Base-by-base conservation (phyloP, 2,797 vertebrate species). In the Microchirus variegatus region DNA sequence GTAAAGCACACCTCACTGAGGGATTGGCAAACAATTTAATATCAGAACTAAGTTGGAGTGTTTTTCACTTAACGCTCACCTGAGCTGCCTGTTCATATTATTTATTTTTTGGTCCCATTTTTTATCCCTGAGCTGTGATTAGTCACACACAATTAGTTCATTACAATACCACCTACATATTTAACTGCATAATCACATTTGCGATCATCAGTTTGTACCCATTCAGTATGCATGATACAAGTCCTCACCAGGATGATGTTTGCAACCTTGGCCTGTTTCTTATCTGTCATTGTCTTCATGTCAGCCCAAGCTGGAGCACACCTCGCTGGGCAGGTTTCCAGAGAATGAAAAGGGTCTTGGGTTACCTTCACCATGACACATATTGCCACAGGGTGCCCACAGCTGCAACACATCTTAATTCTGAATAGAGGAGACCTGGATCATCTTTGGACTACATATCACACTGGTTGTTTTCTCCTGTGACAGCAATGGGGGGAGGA, bases 361-460 rank as follows among this genome's bases (percentile, higher is more conserved):
- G 79, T 92, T 85, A 84, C 87, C 45, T 74, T 53, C 68, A 75
- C 45, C 59, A 62, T 85, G 82, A 85, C 79, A 56, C 60, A 70
- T 59, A 70, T 69, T n/a, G 73, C 87, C 77, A 75, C 58, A 64
- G 90, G 87, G 72, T 77, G 41, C 58, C 64, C 16, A 58, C 47
- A 73, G 49, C 37, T 15, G 1, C 31, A 69, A 49, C 63, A 56
- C 65, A 59, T 83, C 67, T 48, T 56, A 36, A 51, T 45, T 55
- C 62, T 62, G 68, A 78, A 64, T 51, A 73, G 63, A 75, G 62
- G 66, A 76, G 50, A 71, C 72, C 50, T 46, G 37, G 42, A 66
- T 75, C 67, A 67, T 74, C 71, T 78, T 66, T 66, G 16, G 59
- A 65, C 68, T 49, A 63, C 77, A 75, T 52, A 64, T 44, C n/a